Evolutionary conservation across 2,113 vertebrate species (phyloP).

Genomic region (Hippocampus abdominalis): DNA sequence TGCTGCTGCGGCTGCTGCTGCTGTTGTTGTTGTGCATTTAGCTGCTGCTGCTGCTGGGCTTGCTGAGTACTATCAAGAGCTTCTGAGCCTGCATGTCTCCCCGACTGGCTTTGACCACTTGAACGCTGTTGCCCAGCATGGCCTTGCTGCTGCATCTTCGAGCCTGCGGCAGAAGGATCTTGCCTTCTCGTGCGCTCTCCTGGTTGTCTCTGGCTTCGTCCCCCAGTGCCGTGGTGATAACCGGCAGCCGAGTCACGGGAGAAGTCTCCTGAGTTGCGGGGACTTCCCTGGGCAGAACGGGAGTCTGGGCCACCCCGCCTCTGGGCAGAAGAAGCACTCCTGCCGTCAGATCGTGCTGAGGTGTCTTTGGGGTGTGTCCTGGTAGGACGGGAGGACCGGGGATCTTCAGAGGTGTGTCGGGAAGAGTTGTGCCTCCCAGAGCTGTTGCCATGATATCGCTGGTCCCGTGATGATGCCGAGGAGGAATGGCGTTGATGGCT

Average conservation of each 20-base stretch:
- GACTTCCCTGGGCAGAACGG: constrained; percentile 70
- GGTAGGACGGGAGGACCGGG: constrained; percentile 78
- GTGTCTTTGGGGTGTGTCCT: constrained; percentile 85
- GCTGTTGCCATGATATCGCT: constrained; percentile 84
- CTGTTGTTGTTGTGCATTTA: constrained; percentile 46
- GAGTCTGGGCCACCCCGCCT: constrained; percentile 80
- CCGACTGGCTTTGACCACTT: constrained; percentile 51
- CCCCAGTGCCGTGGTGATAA: constrained; percentile 77
- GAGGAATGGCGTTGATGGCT: constrained; percentile 79
- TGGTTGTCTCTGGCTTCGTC: constrained; percentile 77
- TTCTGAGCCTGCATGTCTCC: constrained; percentile 58
- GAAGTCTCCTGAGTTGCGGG: constrained; percentile 81
- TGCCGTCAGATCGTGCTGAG: constrained; percentile 77
- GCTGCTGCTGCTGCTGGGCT: constrained; percentile 51
- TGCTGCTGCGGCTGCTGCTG: constrained; percentile 43
- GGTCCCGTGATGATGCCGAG: constrained; percentile 81
- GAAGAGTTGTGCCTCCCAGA: constrained; percentile 83
- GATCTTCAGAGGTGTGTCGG: constrained; percentile 82
- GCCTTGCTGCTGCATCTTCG: constrained; percentile 69
- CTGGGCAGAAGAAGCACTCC: constrained; percentile 70
- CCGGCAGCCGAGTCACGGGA: constrained; percentile 75
- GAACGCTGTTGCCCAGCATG: constrained; percentile 58
- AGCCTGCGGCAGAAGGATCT: constrained; percentile 60
- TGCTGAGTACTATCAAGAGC: constrained; percentile 52
- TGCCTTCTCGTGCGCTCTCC: constrained; percentile 70